phyloP scores from a whole-genome alignment of 2,797 vertebrate species.

The Dryobates pubescens region DNA sequence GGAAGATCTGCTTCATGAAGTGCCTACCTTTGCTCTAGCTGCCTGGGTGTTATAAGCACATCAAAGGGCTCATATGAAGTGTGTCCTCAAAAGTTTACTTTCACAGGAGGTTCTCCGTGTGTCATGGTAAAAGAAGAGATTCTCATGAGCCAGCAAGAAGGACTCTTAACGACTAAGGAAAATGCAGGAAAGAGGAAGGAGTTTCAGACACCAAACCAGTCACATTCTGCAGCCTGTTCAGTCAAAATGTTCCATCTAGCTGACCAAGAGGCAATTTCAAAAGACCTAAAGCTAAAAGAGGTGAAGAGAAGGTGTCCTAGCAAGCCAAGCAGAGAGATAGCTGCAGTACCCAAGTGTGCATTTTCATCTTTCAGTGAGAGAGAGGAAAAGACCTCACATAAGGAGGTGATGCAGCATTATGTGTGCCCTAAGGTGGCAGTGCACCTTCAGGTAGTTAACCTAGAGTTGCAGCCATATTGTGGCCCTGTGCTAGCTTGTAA shows the following conservation, averaged over 20 bases:
- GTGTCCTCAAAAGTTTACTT: background rate
- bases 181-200: background rate
- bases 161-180: background rate
- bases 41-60: background rate
- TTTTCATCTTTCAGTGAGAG: background rate
- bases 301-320: background rate
- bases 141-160: background rate
- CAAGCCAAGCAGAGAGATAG: background rate
- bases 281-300: background rate
- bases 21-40: background rate
- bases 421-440: background rate
- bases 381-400: background rate
- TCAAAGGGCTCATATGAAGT: background rate
- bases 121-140: background rate
- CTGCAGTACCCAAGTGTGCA: background rate
- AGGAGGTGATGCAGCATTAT: background rate
- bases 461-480: background rate
- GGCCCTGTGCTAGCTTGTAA: background rate
- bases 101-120: background rate
- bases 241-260: background rate
- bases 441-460: background rate
- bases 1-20: background rate
- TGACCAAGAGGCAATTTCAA: background rate
- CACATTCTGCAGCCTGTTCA: background rate
- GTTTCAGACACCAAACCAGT: background rate